These are phyloP conservation scores for Heliopora coerulea DNA, from an alignment of 92 coral and sea anemone species.

Conservation along the genomic window DNA sequence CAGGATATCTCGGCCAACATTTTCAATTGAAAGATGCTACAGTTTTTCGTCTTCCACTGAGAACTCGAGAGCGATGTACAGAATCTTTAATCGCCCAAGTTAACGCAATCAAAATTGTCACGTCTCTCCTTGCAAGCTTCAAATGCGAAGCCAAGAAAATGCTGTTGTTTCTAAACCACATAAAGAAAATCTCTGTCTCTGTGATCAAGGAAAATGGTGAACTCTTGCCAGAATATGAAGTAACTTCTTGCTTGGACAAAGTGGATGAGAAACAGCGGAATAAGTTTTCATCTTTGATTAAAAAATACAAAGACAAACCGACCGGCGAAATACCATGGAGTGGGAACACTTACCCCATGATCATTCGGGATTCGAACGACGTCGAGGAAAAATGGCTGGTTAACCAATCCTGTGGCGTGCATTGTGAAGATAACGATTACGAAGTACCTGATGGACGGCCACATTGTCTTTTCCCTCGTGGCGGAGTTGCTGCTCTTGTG, in stretches of 20 bases:
- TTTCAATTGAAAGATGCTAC: constrained; percentile 57
- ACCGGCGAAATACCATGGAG: constrained; percentile 45
- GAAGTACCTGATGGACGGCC: constrained; percentile 33
- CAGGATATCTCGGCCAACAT: constrained; percentile 62
- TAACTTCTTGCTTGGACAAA: constrained; percentile 44
- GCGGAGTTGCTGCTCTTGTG: constrained; percentile 73
- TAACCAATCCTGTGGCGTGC: constrained; percentile 66
- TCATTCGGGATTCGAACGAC: constrained; percentile 53
- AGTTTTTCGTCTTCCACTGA: constrained; percentile 76
- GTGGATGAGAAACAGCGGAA: constrained; percentile 58
- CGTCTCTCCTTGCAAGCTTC: constrained; percentile 52
- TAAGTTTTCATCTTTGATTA: constrained; percentile 49
- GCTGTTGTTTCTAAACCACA: constrained; percentile 69
- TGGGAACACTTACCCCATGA: constrained; percentile 60
- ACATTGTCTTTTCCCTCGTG: constrained; percentile 85
- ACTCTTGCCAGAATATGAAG: constrained; percentile 45
- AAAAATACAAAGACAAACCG: constrained; percentile 15
- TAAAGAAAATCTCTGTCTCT: constrained; percentile 66
- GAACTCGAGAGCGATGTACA: constrained; percentile 39
- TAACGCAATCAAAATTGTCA: constrained; percentile 22
- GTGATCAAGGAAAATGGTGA: constrained; percentile 50
- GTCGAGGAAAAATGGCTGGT: constrained; percentile 70
- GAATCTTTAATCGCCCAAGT: constrained; percentile 50
- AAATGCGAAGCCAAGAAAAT: constrained; percentile 59
- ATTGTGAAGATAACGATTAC: neutral